Conservation (phyloP, 2,113 vertebrate genomes). For the Megatriorchis doriae region DNA sequence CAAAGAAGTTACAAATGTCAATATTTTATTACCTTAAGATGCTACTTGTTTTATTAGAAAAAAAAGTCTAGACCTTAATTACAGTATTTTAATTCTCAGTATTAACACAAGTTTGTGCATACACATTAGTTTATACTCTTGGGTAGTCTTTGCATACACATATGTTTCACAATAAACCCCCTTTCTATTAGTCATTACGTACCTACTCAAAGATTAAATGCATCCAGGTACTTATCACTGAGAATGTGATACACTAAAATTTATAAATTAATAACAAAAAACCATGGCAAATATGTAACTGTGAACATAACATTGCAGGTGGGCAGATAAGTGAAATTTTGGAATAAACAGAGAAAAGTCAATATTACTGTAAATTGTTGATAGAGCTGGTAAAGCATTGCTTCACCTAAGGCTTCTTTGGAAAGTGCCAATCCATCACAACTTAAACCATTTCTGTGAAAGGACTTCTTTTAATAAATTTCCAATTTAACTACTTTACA, state of each 20-base stretch:
- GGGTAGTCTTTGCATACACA: neutral
- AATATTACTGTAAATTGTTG: neutral
- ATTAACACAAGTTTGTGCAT: neutral
- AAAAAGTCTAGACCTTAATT: neutral
- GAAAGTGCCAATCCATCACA: neutral
- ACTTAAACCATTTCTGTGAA: neutral
- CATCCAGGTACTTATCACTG: neutral
- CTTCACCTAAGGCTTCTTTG: neutral
- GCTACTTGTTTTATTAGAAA: neutral
- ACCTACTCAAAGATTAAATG: neutral
- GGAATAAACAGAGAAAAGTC: neutral
- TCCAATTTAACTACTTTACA: neutral
- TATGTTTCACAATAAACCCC: neutral
- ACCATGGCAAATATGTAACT: neutral
- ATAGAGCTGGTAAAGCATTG: neutral
- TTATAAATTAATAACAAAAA: neutral
- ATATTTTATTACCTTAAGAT: neutral
- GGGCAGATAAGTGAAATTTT: neutral
- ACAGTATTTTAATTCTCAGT: neutral
- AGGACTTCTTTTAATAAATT: neutral
- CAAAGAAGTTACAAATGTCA: neutral
- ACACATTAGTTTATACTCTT: neutral
- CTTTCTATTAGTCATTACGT: neutral
- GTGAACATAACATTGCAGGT: neutral
- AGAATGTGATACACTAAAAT: neutral